Conservation (phyloP, 2,888 invertebrate genomes). For the Tenthredo distinguenda region DNA sequence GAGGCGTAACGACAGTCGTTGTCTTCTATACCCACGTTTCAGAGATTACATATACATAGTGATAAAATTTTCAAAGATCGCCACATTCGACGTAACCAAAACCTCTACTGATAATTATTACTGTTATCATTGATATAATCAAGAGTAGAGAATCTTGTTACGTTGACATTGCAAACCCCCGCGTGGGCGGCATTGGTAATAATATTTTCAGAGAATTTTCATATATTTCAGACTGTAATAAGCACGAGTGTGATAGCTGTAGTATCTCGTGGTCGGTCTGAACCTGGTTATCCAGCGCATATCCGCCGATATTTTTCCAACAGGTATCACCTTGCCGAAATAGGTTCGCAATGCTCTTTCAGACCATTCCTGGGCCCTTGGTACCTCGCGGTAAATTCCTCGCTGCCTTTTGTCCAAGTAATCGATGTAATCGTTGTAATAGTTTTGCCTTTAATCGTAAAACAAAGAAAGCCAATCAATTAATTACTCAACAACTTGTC, state of each 20-base stretch:
- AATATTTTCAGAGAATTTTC: conserved; percentile 68
- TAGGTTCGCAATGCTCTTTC: conserved; percentile 89
- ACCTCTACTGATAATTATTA: not conserved
- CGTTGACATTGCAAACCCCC: not conserved
- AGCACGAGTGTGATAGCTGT: conserved; percentile 76
- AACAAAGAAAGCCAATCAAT: not conserved
- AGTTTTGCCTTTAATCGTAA: conserved; percentile 83
- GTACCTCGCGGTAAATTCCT: conserved; percentile 85
- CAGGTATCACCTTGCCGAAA: conserved; percentile 71
- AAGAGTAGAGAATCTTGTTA: not conserved
- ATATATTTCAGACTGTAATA: conserved; percentile 77
- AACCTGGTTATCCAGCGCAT: conserved; percentile 71
- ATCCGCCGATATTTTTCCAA: conserved; percentile 72
- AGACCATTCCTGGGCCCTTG: conserved; percentile 91
- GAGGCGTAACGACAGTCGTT: not conserved
- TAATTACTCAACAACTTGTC: not conserved
- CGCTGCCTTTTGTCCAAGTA: conserved; percentile 88
- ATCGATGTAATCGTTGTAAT: conserved; percentile 92
- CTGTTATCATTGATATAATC: not conserved
- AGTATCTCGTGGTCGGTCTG: conserved; percentile 70
- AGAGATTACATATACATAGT: not conserved
- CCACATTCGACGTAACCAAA: not conserved
- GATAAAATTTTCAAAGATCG: not conserved
- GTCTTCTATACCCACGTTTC: not conserved
- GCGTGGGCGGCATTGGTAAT: not conserved